These are phyloP conservation scores for Amblyteles armatorius DNA, from an alignment of 2,888 invertebrate genomes.

Conservation along the genomic window DNA sequence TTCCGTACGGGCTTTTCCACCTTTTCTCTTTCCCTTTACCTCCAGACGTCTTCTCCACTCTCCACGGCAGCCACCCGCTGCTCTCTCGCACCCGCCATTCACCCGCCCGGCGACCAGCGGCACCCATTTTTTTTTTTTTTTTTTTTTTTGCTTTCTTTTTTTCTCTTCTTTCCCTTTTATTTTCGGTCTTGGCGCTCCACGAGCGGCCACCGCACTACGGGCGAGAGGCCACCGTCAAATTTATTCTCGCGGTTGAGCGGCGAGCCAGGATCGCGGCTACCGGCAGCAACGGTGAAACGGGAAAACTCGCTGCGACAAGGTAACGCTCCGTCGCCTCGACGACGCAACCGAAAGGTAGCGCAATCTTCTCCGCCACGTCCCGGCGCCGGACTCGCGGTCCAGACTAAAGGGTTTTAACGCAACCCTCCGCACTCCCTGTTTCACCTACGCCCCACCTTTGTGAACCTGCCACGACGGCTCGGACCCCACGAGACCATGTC, in stretches of 20 bases:
- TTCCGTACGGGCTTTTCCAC: conserved; percentile 67
- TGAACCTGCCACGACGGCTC: conserved; percentile 61
- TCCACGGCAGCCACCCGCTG: conserved; percentile 40
- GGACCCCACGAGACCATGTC: conserved; percentile 60
- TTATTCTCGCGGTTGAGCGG: conserved; percentile 81
- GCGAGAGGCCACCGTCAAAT: conserved; percentile 77
- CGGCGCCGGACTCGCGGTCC: conserved; percentile 79
- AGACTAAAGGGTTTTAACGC: conserved; percentile 82
- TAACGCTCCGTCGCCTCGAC: conserved; percentile 29
- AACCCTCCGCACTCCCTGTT: conserved; percentile 62
- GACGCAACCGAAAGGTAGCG: conserved; percentile 50
- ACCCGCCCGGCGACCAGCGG: conserved; percentile 52
- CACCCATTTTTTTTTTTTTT: conserved; percentile 56
- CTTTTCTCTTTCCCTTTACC: conserved; percentile 58
- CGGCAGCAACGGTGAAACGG: conserved; percentile 62
- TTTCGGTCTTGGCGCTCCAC: conserved; percentile 75
- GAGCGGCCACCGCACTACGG: conserved; percentile 64
- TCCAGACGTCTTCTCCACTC: conserved; percentile 62
- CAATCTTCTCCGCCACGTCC: conserved; percentile 37
- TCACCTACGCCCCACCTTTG: conserved; percentile 57
- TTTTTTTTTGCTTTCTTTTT: too few species aligned
- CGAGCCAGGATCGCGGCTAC: conserved; percentile 67
- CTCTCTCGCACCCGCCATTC: conserved; percentile 55
- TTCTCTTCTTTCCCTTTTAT: conserved; percentile 71
- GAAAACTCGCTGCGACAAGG: conserved; percentile 57